Percentiles rank a stretch among this genome's conserved stretches.
Conservation (phyloP, 2,113 vertebrate genomes). For the Mola mola region DNA sequence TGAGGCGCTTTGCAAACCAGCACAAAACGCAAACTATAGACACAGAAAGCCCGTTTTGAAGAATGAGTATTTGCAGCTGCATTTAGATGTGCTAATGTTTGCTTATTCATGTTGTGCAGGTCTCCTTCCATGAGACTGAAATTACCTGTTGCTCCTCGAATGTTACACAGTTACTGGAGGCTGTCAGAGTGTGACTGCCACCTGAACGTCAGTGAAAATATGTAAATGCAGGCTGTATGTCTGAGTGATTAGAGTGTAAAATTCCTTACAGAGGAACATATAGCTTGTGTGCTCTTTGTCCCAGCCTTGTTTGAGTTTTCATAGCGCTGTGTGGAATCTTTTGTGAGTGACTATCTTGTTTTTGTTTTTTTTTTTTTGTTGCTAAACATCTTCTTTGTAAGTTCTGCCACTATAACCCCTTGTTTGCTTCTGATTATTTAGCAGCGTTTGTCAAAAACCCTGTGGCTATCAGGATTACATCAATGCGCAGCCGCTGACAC, state of each 20-base stretch:
- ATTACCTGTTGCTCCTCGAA: conserved; percentile 17
- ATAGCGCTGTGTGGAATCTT: conserved; percentile 16
- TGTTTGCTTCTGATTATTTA: not conserved
- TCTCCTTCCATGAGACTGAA: conserved; percentile 24
- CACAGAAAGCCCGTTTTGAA: conserved; percentile 9
- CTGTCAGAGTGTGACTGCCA: conserved; percentile 3
- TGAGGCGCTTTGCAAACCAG: not conserved
- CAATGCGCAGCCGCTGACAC: not conserved
- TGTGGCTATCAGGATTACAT: not conserved
- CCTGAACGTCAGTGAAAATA: conserved; percentile 24
- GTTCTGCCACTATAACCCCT: conserved; percentile 4
- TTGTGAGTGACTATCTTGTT: not conserved
- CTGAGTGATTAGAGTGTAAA: conserved; percentile 53
- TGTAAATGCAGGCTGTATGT: conserved; percentile 48
- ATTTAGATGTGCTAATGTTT: no score
- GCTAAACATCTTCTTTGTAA: conserved; percentile 14
- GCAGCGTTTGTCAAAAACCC: not conserved
- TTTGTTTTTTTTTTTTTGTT: not conserved
- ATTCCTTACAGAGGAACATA: conserved; percentile 48
- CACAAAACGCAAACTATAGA: no score
- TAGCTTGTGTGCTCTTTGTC: conserved; percentile 13
- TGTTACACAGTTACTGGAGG: conserved; percentile 30
- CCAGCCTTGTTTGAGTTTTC: conserved; percentile 55
- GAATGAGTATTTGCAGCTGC: conserved; percentile 27
- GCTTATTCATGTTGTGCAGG: no score